Conservation (phyloP, 2,797 vertebrate species). For the Myotis daubentonii region DNA sequence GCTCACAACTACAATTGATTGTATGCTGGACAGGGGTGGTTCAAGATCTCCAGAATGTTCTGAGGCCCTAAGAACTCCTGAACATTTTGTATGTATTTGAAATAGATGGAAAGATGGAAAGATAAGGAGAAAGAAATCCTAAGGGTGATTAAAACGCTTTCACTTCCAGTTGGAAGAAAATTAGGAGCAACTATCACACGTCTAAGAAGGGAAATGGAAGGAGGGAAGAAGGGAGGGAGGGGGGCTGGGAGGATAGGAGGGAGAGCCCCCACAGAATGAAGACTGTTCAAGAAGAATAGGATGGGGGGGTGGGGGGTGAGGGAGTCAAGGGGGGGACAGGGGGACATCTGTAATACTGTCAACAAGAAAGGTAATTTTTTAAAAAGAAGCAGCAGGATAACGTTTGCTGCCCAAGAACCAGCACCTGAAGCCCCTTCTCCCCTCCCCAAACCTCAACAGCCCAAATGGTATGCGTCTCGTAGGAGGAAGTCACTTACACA, state of each 20-base stretch:
- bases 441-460: not conserved
- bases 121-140: not conserved
- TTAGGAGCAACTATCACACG: not conserved
- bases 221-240: not conserved
- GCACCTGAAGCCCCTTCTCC: not conserved
- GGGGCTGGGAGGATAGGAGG: not conserved
- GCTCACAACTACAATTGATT: not conserved
- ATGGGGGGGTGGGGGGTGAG: no score
- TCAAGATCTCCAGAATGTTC: conserved; percentile 10
- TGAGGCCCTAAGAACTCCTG: not conserved
- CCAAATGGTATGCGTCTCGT: not conserved
- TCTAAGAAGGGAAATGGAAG: not conserved
- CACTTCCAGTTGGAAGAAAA: not conserved
- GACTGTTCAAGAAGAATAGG: not conserved
- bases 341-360: no score
- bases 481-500: not conserved
- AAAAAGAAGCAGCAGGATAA: not conserved
- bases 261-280: not conserved
- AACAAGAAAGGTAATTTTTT: no score
- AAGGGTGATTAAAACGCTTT: not conserved
- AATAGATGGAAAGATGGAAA: not conserved
- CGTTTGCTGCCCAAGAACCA: not conserved
- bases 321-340: no score
- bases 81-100: not conserved
- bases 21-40: not conserved